phyloP scores from a whole-genome alignment of 2,797 vertebrate genomes.

The Pseudotriccus pelzelni region DNA sequence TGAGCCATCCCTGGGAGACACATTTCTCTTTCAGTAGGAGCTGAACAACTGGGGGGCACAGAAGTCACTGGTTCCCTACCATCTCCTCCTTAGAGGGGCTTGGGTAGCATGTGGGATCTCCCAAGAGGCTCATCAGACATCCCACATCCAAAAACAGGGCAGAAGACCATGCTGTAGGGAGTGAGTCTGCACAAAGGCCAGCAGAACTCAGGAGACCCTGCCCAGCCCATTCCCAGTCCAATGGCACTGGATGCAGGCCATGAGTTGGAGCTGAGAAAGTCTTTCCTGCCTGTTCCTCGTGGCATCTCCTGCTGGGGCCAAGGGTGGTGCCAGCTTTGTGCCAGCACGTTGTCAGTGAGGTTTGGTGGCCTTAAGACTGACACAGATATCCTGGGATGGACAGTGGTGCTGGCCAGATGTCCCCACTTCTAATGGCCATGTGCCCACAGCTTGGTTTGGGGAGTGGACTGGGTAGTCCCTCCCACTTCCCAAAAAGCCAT shows the following conservation, averaged over 20 bases:
- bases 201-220: neutral
- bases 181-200: neutral
- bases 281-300: neutral
- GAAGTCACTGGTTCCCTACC: neutral
- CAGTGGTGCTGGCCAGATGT: neutral
- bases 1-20: neutral
- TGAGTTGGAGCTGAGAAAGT: neutral
- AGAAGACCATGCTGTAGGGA: neutral
- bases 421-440: accelerated
- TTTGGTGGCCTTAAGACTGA: neutral
- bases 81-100: neutral
- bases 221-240: neutral
- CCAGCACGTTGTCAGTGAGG: neutral
- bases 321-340: neutral
- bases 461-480: neutral
- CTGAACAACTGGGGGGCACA: neutral
- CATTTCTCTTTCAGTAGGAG: neutral
- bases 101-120: neutral
- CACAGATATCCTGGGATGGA: neutral
- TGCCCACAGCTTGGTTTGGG: neutral
- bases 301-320: neutral
- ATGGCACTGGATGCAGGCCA: neutral
- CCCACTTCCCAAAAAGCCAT: neutral
- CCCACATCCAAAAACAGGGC: neutral
- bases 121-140: neutral